Conservation (phyloP, 2,113 vertebrate species). For the Gnathonemus echidnorhynchus region DNA sequence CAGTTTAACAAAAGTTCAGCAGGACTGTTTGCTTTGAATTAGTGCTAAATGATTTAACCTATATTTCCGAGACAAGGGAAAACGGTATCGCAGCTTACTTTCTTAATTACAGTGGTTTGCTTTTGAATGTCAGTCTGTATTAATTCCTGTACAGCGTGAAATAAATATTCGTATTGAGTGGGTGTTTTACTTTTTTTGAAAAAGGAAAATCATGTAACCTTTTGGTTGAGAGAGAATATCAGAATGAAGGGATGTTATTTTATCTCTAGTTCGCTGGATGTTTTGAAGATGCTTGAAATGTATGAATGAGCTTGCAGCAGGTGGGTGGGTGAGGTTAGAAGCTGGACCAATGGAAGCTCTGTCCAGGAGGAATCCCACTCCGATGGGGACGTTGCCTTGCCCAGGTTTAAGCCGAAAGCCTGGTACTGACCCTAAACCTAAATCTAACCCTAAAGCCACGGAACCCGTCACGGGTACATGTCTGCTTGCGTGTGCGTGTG, state of each 20-base stretch:
- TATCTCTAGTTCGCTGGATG: background rate
- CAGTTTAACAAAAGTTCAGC: background rate
- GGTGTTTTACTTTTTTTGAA: background rate
- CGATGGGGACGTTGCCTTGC: background rate
- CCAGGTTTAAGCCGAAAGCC: background rate
- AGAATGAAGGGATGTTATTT: background rate
- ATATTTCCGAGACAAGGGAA: background rate
- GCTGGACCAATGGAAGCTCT: background rate
- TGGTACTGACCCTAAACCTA: background rate
- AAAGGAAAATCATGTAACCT: background rate
- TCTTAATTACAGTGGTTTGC: background rate
- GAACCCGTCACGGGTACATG: background rate
- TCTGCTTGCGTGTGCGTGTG: background rate
- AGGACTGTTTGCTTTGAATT: background rate
- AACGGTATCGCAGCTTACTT: background rate
- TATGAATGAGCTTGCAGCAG: background rate
- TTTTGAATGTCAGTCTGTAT: background rate
- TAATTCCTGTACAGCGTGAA: background rate
- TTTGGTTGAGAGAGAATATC: background rate
- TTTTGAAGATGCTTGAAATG: background rate
- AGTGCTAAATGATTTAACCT: background rate
- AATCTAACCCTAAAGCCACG: background rate
- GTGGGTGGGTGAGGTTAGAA: background rate
- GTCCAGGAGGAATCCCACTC: background rate
- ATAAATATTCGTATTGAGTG: background rate